Base-by-base conservation (phyloP, 2,888 invertebrate genomes). In the Thera obeliscata region DNA sequence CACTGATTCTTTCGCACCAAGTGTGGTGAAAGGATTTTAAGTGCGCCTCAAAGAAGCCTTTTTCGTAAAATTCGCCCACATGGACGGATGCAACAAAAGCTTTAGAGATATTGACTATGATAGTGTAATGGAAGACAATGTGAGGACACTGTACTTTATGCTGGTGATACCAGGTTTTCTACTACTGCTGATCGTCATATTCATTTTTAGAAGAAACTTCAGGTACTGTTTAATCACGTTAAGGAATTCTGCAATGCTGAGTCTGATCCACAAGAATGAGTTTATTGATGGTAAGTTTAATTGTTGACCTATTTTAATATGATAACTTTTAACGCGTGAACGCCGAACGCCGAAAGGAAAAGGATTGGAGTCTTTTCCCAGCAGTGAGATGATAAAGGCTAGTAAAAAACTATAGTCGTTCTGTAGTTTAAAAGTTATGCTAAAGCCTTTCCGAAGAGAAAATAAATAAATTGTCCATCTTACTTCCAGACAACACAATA, bases 141-240 rank as follows among this genome's bases (percentile, higher is more conserved):
- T 68, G 56, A 80, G 70, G 3, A 78, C 72, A 22, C 58, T 91
- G 0, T 56, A 85, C 0, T 69, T 81, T 0, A 52, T 91, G 8
- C 33, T 85, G 0, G 41, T 77, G 0, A 72, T 91, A 60, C 87
- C 89, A 0, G 71, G 74, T 0, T 0, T 85, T 0, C 0, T 88
- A 4, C 2, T 89, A 0, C 83, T 88, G 0, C 33, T 86, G 9
- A 66, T 76, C 0, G 52, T 87, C 0, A 50, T 76, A 0, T 90
- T 77, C 59, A 2, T 85, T 0, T 89, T 85, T 8, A 87, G 94
- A 61, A 95, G 95, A 71, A 94, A 95, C 68, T 92, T 95, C 78
- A 93, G 93, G 74, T 95, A 95, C 76, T 95, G 94, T 72, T 91
- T 90, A 55, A 94, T 95, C 7, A 94, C 94, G 0, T 77, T 95